Percentiles rank a stretch among this genome's conserved stretches.
Conservation (phyloP, 2,888 invertebrate species). For the Elysia crispata region DNA sequence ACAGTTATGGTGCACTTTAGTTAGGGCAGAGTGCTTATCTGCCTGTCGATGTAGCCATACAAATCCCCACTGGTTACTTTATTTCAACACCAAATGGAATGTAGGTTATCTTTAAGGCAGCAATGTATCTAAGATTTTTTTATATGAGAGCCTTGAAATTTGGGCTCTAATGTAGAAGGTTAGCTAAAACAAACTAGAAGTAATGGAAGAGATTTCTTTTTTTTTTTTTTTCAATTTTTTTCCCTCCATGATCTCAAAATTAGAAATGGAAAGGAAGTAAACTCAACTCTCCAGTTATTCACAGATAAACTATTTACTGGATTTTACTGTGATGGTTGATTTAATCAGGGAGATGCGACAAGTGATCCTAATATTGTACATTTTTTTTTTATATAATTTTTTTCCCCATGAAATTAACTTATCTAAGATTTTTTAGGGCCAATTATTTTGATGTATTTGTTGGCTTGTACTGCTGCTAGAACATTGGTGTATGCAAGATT, state of each 20-base stretch:
- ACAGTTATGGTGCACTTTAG: slow-evolving; percentile 10
- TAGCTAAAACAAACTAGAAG: neutral
- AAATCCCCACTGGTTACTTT: slow-evolving; percentile 23
- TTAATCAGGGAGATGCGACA: neutral
- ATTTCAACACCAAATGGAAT: slow-evolving; percentile 3
- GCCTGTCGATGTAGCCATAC: too few species aligned
- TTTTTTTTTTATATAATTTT: neutral
- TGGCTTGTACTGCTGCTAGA: slow-evolving; percentile 30
- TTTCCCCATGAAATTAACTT: neutral
- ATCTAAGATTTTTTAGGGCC: neutral
- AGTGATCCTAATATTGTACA: neutral
- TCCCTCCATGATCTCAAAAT: neutral
- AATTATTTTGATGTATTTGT: neutral
- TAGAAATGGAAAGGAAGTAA: neutral
- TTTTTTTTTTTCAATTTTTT: neutral
- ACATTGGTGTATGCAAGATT: slow-evolving; percentile 37
- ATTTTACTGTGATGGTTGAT: neutral
- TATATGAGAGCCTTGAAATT: neutral
- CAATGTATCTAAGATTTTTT: neutral
- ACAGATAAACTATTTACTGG: neutral
- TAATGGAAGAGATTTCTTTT: neutral
- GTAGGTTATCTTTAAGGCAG: slow-evolving; percentile 35
- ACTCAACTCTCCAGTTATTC: too few species aligned
- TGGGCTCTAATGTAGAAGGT: neutral
- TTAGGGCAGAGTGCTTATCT: too few species aligned